Conservation (phyloP, 30 jellyfish, hydroid and myxozoan species). For the Mastigias papua region DNA sequence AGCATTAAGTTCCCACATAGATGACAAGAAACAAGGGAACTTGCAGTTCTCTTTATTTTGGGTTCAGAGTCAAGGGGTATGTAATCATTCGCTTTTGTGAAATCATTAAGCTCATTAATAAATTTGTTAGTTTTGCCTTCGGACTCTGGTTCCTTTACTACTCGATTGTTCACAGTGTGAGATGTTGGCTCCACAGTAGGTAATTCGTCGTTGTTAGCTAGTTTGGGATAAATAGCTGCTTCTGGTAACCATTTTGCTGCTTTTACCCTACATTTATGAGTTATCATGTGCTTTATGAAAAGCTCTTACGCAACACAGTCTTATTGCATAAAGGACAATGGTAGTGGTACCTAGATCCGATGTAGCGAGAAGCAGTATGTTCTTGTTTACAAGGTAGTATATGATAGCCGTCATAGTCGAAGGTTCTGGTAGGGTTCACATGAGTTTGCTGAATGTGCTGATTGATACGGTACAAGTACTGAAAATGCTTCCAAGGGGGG, state of each 20-base stretch:
- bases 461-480: too few species aligned
- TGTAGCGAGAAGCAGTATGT: not conserved
- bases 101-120: not conserved
- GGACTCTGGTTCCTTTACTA: not conserved
- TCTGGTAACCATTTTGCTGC: not conserved
- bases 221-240: not conserved
- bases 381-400: not conserved
- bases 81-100: not conserved
- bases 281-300: not conserved
- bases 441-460: constrained; percentile 1
- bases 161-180: not conserved
- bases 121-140: not conserved
- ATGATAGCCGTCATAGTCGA: not conserved
- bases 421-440: not conserved
- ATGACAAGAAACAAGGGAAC: not conserved
- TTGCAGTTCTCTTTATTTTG: not conserved
- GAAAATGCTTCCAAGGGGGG: not conserved
- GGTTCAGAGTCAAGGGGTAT: not conserved
- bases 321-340: constrained; percentile 1
- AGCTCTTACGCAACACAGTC: not conserved
- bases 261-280: not conserved
- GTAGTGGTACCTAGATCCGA: not conserved
- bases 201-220: not conserved
- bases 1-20: constrained; percentile 25
- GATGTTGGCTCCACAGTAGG: not conserved